Conservation (phyloP, 1,140 invertebrate species). For the Sycophaga agraensis region DNA sequence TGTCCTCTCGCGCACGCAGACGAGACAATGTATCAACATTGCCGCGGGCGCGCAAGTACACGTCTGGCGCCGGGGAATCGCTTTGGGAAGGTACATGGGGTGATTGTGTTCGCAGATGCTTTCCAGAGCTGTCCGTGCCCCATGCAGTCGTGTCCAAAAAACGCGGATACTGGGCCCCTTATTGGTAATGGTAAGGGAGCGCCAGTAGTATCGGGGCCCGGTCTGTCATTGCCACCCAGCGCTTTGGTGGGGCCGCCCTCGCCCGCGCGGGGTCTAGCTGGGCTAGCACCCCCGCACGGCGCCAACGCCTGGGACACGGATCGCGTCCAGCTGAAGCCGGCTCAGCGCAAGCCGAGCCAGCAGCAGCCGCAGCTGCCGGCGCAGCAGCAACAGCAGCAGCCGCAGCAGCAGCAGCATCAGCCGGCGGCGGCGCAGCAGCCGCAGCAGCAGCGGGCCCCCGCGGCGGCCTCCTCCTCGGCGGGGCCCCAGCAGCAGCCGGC, state of each 20-base stretch:
- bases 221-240: slow-evolving; percentile 64
- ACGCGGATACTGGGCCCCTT: slow-evolving; percentile 94
- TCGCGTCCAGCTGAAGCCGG: slow-evolving; percentile 66
- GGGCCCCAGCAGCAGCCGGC: slow-evolving; percentile 13
- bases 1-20: no score
- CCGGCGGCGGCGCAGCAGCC: background rate
- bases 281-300: slow-evolving; percentile 65
- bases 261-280: slow-evolving; percentile 62
- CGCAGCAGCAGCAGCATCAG: slow-evolving; percentile 31
- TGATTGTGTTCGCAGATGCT: no score
- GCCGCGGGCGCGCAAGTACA: no score
- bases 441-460: background rate
- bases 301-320: slow-evolving; percentile 62
- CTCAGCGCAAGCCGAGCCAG: slow-evolving; percentile 35
- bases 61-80: no score
- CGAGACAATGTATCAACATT: no score
- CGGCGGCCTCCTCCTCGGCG: background rate
- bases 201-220: slow-evolving; percentile 68
- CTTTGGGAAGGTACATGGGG: no score
- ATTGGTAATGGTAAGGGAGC: slow-evolving; percentile 77
- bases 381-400: slow-evolving; percentile 2
- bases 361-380: slow-evolving; percentile 12
- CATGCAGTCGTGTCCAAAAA: slow-evolving; percentile 92
- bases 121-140: slow-evolving; percentile 78
- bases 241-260: slow-evolving; percentile 59